Evolutionary conservation across 1,140 invertebrate genomes (phyloP).

Genomic region (Samia ricini): DNA sequence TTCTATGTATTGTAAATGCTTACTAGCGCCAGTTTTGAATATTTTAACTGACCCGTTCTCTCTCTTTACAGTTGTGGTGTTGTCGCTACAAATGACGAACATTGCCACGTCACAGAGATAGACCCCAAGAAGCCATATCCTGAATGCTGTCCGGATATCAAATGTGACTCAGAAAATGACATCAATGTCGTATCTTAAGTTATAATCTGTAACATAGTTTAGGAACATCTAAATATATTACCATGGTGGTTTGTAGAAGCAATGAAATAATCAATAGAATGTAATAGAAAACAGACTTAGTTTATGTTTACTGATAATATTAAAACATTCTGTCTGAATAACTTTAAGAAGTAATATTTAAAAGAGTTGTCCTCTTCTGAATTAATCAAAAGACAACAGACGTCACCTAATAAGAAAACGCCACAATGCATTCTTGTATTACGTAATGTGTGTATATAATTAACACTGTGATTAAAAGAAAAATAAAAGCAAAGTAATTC

Average conservation of each 20-base stretch:
- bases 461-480: background rate
- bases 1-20: too few relatives aligned
- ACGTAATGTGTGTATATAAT: too few relatives aligned
- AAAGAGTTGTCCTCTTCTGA: too few relatives aligned
- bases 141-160: constrained; percentile 43
- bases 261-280: constrained; percentile 4
- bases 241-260: background rate
- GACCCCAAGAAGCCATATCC: constrained; percentile 49
- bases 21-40: too few relatives aligned
- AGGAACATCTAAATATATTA: constrained; percentile 13
- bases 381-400: too few relatives aligned
- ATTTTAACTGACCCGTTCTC: background rate
- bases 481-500: background rate
- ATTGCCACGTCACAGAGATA: constrained; percentile 38
- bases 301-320: too few relatives aligned
- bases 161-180: constrained; percentile 49
- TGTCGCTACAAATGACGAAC: constrained; percentile 24
- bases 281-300: constrained; percentile 1
- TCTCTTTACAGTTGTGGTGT: constrained; percentile 44
- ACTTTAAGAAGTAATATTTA: too few relatives aligned
- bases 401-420: too few relatives aligned
- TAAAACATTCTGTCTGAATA: too few relatives aligned
- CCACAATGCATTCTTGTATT: too few relatives aligned
- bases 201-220: constrained; percentile 4
- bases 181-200: constrained; percentile 21